phyloP scores from a whole-genome alignment of 2,113 vertebrate genomes.

The Vidua macroura region DNA sequence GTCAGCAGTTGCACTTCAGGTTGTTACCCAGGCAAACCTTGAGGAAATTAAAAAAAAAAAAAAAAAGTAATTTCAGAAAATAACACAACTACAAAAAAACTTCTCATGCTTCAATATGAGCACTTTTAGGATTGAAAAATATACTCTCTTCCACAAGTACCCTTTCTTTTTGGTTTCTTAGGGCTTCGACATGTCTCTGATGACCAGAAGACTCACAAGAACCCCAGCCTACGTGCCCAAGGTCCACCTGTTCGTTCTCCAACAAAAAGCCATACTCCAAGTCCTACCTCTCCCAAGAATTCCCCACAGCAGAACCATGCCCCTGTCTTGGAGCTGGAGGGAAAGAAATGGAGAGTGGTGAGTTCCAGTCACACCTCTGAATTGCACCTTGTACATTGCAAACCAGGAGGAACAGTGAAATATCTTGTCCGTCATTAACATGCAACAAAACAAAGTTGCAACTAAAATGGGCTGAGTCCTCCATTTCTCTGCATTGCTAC shows the following conservation, averaged over 20 bases:
- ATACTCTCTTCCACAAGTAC: background rate
- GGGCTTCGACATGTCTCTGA: conserved; percentile 91
- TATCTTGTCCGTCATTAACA: background rate
- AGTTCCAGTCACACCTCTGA: conserved; percentile 41
- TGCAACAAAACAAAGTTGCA: background rate
- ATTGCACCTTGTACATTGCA: background rate
- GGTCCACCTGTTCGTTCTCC: conserved; percentile 67
- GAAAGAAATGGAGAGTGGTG: conserved; percentile 99
- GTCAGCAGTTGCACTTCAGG: background rate
- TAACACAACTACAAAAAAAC: background rate
- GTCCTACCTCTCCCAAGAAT: conserved; percentile 56
- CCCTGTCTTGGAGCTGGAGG: conserved; percentile 89
- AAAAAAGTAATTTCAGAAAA: background rate
- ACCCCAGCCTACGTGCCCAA: conserved; percentile 82
- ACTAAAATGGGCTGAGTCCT: background rate
- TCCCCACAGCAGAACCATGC: conserved; percentile 71
- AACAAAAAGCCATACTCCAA: conserved; percentile 70
- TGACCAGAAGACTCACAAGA: conserved; percentile 91
- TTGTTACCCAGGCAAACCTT: background rate
- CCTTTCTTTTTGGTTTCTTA: conserved; percentile 7
- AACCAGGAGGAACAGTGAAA: background rate
- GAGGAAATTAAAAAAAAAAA: background rate
- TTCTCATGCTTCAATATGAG: background rate
- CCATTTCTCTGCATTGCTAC: background rate
- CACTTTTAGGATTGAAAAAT: background rate